These are phyloP conservation scores for Pocillopora grandis DNA, from an alignment of 92 coral and sea anemone genomes.

Conservation along the genomic window DNA sequence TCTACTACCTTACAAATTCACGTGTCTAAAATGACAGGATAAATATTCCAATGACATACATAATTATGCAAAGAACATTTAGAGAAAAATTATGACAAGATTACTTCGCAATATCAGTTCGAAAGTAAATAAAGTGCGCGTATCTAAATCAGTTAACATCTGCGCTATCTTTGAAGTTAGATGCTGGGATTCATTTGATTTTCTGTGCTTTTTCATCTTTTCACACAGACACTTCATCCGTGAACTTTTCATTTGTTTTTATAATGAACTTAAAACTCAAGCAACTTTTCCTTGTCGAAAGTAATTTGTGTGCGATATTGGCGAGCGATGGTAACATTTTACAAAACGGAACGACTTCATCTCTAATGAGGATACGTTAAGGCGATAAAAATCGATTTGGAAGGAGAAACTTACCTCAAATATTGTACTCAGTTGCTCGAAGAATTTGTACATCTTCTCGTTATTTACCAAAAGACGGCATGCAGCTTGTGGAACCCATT, in stretches of 20 bases:
- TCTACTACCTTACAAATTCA: neutral
- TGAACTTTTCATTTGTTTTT: neutral
- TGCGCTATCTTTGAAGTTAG: neutral
- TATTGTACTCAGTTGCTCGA: constrained; percentile 17
- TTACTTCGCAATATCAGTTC: neutral
- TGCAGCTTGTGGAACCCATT: neutral
- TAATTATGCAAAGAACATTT: neutral
- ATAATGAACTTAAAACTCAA: neutral
- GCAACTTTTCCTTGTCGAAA: neutral
- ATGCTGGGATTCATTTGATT: neutral
- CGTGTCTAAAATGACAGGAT: neutral
- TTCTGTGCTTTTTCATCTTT: neutral
- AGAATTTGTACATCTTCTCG: constrained; percentile 20
- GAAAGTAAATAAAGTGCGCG: neutral
- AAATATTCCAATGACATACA: neutral
- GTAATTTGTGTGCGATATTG: neutral
- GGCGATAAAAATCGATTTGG: neutral
- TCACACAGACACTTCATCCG: neutral
- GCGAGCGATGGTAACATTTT: neutral
- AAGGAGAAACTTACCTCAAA: constrained; percentile 26
- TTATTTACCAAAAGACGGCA: neutral
- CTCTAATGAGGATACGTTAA: neutral
- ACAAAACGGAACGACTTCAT: neutral
- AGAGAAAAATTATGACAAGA: neutral
- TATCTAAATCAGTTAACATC: neutral